Conservation (phyloP, 2,797 vertebrate species). For the Halcyon leucocephala region DNA sequence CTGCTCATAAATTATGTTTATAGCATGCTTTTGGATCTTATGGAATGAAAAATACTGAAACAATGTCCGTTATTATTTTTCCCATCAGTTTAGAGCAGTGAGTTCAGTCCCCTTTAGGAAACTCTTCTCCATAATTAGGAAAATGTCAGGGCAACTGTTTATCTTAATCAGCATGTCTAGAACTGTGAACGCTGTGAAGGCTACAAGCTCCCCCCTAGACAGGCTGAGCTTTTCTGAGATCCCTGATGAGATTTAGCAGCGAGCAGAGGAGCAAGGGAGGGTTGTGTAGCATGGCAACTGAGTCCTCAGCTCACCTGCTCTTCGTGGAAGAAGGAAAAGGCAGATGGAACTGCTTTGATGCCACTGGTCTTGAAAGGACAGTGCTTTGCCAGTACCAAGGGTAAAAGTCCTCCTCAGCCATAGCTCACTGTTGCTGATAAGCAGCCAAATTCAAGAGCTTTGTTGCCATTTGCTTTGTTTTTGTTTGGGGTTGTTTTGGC, state of each 20-base stretch:
- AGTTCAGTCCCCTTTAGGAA: slow-evolving; percentile 22
- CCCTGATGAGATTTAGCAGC: neutral
- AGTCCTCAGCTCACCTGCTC: neutral
- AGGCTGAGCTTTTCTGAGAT: neutral
- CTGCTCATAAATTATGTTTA: neutral
- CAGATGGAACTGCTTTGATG: neutral
- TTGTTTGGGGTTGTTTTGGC: neutral
- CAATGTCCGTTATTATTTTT: neutral
- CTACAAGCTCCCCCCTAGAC: neutral
- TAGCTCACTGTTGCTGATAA: neutral
- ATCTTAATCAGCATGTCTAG: neutral
- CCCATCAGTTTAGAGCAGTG: neutral
- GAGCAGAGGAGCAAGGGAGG: neutral
- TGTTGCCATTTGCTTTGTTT: neutral
- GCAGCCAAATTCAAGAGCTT: neutral
- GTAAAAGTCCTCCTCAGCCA: neutral
- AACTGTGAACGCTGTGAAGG: neutral
- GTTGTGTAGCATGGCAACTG: neutral
- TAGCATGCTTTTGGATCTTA: neutral
- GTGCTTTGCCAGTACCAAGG: neutral
- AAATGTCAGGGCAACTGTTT: neutral
- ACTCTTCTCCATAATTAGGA: slow-evolving; percentile 29
- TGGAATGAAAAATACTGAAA: neutral
- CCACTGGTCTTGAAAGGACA: neutral
- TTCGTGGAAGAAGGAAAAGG: neutral